Conservation (phyloP, 2,113 vertebrate genomes). For the Mus pahari region DNA sequence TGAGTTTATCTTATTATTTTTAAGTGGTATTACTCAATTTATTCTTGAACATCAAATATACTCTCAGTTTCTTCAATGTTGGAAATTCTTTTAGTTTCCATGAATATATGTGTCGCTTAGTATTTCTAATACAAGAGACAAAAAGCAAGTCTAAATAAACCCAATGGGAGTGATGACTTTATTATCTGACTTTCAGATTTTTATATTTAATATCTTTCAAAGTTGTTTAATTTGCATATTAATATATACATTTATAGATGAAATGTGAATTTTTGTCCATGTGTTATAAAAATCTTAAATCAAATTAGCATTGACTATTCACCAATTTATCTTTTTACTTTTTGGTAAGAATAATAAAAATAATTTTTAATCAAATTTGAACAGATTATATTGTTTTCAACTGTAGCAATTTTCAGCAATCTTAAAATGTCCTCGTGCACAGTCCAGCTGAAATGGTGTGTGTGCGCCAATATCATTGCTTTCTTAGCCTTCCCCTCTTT, state of each 20-base stretch:
- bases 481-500: background rate
- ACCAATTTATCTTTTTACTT: background rate
- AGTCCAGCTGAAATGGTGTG: background rate
- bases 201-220: background rate
- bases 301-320: background rate
- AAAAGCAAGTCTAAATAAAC: background rate
- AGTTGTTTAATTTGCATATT: background rate
- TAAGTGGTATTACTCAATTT: background rate
- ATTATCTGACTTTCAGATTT: background rate
- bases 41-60: background rate
- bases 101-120: background rate
- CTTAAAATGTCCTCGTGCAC: background rate
- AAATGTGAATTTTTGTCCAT: background rate
- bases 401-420: background rate
- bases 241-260: background rate
- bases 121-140: background rate
- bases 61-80: background rate
- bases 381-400: background rate
- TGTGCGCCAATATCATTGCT: background rate
- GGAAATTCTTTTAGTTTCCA: background rate
- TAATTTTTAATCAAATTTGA: background rate
- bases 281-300: background rate
- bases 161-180: background rate
- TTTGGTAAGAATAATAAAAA: background rate
- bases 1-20: background rate